A percentile compares a stretch with the other conserved stretches of the same genome.
Evolutionary conservation across 92 coral and sea anemone species (phyloP).

Genomic region (Palythoa caribaeorum): DNA sequence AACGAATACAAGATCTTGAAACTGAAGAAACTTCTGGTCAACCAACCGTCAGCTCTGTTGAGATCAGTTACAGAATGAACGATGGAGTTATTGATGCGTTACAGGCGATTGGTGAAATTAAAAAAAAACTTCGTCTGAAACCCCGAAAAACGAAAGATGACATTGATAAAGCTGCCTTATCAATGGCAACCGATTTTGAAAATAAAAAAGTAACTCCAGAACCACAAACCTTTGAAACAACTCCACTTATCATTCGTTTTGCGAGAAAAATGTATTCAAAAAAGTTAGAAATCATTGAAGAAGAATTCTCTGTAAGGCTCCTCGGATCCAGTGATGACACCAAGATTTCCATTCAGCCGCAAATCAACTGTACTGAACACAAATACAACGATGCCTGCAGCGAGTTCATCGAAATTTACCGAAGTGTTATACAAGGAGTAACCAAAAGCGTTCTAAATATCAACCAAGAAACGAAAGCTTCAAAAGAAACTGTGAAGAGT

Average conservation of each 20-base stretch:
- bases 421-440: constrained; percentile 50
- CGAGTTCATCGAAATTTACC: constrained; percentile 38
- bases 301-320: constrained; percentile 34
- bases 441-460: constrained; percentile 19
- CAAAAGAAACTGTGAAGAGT: neutral
- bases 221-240: constrained; percentile 1
- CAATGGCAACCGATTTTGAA: neutral
- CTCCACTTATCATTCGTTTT: constrained; percentile 39
- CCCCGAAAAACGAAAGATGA: no score
- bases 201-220: neutral
- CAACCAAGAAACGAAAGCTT: neutral
- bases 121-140: no score
- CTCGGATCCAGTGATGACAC: constrained; percentile 7
- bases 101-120: constrained; percentile 1
- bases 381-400: constrained; percentile 48
- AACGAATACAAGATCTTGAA: no score
- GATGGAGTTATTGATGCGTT: no score
- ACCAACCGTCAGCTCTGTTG: neutral
- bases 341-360: constrained; percentile 48
- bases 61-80: constrained; percentile 22
- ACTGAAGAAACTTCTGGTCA: no score
- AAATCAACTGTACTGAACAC: constrained; percentile 17
- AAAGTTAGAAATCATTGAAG: constrained; percentile 11
- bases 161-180: no score
- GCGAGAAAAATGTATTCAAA: constrained; percentile 12